These are phyloP conservation scores for Poeciliopsis presidionis DNA, from an alignment of 2,797 vertebrate genomes.

Conservation along the genomic window DNA sequence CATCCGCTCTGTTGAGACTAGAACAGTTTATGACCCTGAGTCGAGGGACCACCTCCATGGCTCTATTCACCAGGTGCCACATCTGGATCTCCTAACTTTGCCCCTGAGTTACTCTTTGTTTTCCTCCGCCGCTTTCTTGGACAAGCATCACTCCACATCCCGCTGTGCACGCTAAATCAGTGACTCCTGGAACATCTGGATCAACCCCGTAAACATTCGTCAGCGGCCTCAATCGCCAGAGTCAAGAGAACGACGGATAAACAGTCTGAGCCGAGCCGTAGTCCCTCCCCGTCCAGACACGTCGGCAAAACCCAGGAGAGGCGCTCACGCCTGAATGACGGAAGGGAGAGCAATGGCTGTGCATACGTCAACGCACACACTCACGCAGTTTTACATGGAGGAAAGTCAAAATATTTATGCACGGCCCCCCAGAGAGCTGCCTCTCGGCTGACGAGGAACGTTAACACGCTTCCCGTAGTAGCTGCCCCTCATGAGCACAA, in stretches of 20 bases:
- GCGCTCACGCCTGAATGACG: constrained; percentile 46
- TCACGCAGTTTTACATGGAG: constrained; percentile 34
- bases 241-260: constrained; percentile 52
- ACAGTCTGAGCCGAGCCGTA: constrained; percentile 55
- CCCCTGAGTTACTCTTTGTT: not conserved
- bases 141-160: constrained; percentile 15
- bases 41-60: constrained; percentile 46
- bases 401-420: constrained; percentile 69
- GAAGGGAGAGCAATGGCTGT: constrained; percentile 26
- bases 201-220: constrained; percentile 43
- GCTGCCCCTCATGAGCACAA: constrained; percentile 41
- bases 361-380: constrained; percentile 38
- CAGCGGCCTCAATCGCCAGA: constrained; percentile 65
- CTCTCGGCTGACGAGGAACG: constrained; percentile 55
- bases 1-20: constrained; percentile 41
- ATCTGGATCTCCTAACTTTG: constrained; percentile 31
- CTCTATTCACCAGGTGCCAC: constrained; percentile 25
- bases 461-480: constrained; percentile 45
- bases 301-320: constrained; percentile 60
- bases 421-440: constrained; percentile 53
- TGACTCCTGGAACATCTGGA: constrained; percentile 59
- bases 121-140: constrained; percentile 1
- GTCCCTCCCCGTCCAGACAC: constrained; percentile 38
- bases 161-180: constrained; percentile 31
- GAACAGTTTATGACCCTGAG: constrained; percentile 41